These are phyloP conservation scores for Phenganax stokvisi DNA, from an alignment of 92 coral and sea anemone species.

Conservation along the genomic window DNA sequence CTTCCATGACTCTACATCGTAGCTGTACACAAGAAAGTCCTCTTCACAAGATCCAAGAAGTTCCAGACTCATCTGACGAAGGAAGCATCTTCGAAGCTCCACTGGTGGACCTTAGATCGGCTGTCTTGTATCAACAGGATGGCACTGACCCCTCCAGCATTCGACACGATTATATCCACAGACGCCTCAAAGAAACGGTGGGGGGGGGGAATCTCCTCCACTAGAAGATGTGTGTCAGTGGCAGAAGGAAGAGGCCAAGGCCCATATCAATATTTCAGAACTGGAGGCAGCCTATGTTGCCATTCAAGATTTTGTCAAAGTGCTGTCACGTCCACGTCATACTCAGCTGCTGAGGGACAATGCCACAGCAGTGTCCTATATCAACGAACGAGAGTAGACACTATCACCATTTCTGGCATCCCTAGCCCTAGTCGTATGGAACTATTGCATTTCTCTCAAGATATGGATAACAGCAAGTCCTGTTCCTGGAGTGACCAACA, in stretches of 20 bases:
- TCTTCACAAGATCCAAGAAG: background rate
- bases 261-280: constrained; percentile 30
- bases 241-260: constrained; percentile 20
- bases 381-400: constrained; percentile 38
- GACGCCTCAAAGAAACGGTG: constrained; percentile 33
- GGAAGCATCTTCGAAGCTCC: constrained; percentile 9
- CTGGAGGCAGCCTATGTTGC: constrained; percentile 28
- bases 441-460: constrained; percentile 39
- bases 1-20: constrained; percentile 30
- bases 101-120: constrained; percentile 17
- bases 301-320: constrained; percentile 28
- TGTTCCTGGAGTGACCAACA: constrained; percentile 49
- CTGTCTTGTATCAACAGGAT: constrained; percentile 1
- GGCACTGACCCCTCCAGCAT: constrained; percentile 23
- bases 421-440: constrained; percentile 53
- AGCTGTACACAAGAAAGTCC: constrained; percentile 21
- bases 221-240: constrained; percentile 14
- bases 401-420: constrained; percentile 37
- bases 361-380: constrained; percentile 27
- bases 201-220: constrained; percentile 26
- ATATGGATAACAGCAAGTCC: constrained; percentile 47
- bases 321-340: background rate
- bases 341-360: constrained; percentile 26
- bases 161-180: constrained; percentile 22
- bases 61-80: constrained; percentile 26